Percentiles rank a stretch among this genome's conserved stretches.
phyloP scores from a whole-genome alignment of 2,113 vertebrate genomes.

The Xenopus tropicalis region DNA sequence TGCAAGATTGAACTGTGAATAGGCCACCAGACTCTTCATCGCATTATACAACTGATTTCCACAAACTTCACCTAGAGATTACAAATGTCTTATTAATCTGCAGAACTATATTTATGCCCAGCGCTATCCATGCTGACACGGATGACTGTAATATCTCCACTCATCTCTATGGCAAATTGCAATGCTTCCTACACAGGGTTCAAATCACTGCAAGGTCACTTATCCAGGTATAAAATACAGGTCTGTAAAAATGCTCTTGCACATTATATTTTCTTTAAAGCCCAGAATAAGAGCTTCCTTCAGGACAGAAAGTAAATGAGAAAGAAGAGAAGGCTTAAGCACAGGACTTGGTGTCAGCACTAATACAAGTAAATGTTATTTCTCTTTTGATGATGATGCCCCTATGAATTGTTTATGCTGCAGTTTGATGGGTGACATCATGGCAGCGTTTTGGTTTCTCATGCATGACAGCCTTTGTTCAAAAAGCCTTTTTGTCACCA shows the following conservation, averaged over 20 bases:
- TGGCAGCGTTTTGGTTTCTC: not conserved
- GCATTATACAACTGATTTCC: constrained; percentile 52
- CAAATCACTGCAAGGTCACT: constrained; percentile 64
- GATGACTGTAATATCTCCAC: constrained; percentile 66
- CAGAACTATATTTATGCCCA: constrained; percentile 55
- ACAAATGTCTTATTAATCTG: constrained; percentile 49
- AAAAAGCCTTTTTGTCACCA: not conserved
- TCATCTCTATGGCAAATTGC: constrained; percentile 67
- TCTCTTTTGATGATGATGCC: not conserved
- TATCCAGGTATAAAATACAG: constrained; percentile 60
- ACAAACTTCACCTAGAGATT: constrained; percentile 65
- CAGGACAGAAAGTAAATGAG: constrained; percentile 54
- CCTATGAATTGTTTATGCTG: not conserved
- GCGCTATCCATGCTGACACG: constrained; percentile 63
- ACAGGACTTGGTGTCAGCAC: constrained; percentile 53
- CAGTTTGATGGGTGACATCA: not conserved
- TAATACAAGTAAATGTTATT: too few species aligned
- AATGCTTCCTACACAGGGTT: constrained; percentile 63
- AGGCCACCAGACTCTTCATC: constrained; percentile 10
- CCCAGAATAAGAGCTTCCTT: constrained; percentile 64
- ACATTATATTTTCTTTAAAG: constrained; percentile 63
- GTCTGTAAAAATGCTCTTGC: constrained; percentile 69
- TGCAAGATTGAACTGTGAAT: constrained; percentile 95
- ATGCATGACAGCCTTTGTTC: not conserved
- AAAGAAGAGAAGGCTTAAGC: constrained; percentile 46